Evolutionary conservation across 2,888 invertebrate species (phyloP), one percentile per base, ranked within the genome.

Genomic region (Pammene aurita): DNA sequence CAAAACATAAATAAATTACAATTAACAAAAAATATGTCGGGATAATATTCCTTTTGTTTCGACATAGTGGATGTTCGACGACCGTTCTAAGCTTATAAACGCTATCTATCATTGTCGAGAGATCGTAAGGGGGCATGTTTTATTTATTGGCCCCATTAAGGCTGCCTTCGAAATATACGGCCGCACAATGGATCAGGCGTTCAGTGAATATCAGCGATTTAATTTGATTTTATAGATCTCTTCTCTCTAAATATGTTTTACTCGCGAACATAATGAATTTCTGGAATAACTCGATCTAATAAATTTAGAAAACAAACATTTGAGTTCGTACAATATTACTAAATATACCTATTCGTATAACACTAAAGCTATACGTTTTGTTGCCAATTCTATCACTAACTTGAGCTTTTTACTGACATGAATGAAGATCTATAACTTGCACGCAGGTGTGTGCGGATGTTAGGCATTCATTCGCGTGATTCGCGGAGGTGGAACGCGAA

Each of bases 61-160:
- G 60, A 38, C 54, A 48, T 34, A 54, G 60, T 38, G 60, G 26
- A 61, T 54, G 60, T 48, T 55, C 46, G 11, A 61, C 54, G 61
- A 46, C 44, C 26, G 10, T 10, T 67, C 61, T 67, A 61, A 67
- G 67, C 67, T 67, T 67, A 67, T 67, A 67, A 67, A 67, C 55
- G 67, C 67, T 61, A 61, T 67, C 46, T 61, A 54, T 67, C 67
- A 67, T 67, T 61, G 67, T 67, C 67, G 67, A 61, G 60, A 67
- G 67, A 67, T 60, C 67, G 61, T 61, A 67, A 67, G 67, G 61
- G 66, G 67, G 55, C 67, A 67, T 67, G 67, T 67, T 67, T 67
- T 67, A 67, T 67, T 67, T 67, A 67, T 67, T 61, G 61, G 67
- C 60, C 60, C 61, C 67, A 67, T 67, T 67, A 67, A 67, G 54